phyloP scores from a whole-genome alignment of 2,888 invertebrate species.

The Phorcus lineatus region DNA sequence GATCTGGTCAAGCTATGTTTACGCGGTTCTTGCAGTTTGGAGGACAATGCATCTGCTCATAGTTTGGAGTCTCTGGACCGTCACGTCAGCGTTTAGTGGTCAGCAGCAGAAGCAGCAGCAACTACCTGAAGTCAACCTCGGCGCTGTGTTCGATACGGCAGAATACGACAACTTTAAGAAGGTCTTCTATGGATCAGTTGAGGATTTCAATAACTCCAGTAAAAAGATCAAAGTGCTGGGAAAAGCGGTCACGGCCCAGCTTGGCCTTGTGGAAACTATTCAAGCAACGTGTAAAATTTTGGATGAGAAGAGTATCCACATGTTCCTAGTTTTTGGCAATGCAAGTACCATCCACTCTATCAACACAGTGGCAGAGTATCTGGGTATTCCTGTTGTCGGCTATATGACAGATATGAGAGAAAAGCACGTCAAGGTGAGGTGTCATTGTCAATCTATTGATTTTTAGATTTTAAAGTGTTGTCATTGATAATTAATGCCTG shows the following conservation, averaged over 20 bases:
- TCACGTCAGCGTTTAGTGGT: conserved; percentile 4
- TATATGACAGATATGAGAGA: conserved; percentile 55
- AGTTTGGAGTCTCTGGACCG: conserved; percentile 4
- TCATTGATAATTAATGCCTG: too few species aligned
- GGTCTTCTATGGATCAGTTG: conserved; percentile 51
- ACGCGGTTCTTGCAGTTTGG: conserved; percentile 3
- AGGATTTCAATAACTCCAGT: conserved; percentile 47
- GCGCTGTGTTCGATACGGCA: conserved; percentile 58
- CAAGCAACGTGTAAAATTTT: conserved; percentile 53
- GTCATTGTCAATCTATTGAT: not conserved
- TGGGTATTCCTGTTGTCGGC: conserved; percentile 64
- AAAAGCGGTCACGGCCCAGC: conserved; percentile 39
- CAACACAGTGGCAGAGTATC: conserved; percentile 53
- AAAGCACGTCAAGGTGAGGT: conserved; percentile 54
- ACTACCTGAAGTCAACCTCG: conserved; percentile 50
- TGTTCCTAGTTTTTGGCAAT: conserved; percentile 59
- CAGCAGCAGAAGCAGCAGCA: conserved; percentile 5
- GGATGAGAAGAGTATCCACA: conserved; percentile 45
- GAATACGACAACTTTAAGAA: conserved; percentile 52
- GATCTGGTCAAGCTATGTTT: conserved; percentile 13
- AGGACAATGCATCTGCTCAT: conserved; percentile 21
- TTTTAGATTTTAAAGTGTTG: not conserved
- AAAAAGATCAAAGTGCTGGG: conserved; percentile 46
- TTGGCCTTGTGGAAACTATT: conserved; percentile 50
- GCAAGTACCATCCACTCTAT: conserved; percentile 58